Evolutionary conservation across 2,888 invertebrate species (phyloP), one percentile per base, ranked within the genome.

Genomic region (Ophion slaviceki): DNA sequence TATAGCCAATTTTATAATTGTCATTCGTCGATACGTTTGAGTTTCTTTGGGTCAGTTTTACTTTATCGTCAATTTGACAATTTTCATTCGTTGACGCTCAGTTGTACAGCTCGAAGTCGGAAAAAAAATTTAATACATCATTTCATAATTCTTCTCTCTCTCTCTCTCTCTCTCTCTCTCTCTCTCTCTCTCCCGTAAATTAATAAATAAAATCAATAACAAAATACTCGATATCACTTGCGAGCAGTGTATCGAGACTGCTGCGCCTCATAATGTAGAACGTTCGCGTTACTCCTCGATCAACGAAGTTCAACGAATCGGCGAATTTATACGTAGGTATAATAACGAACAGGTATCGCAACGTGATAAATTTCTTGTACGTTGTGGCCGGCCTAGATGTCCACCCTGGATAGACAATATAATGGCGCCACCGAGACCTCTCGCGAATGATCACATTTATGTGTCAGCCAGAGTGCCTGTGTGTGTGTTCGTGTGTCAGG

Each of bases 361-460:
- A 81, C 40, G 78, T 72, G 70, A 85, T 79, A 79, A 85, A 85
- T 85, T 85, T 85, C 62, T 76, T 20, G 59, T 36, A 77, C 66
- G n/a, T 45, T 76, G 71, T 32, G 66, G 67, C 64, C 84, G 84
- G 80, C 81, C 86, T 84, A 86, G 80, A 77, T 86, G 78, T 75
- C 84, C 78, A 81, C 59, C 47, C 79, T 71, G 80, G 68, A 47
- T 76, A 80, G 84, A 86, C 85, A 82, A 85, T 85, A 78, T 82
- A 87, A 87, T 87, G 87, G 85, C 82, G 80, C 85, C 82, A 77
- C 75, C 11, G 77, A 75, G 81, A 66, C 68, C 67, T 83, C 70
- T 79, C 24, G 17, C 68, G 47, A 64, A 11, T 76, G 17, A 67
- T 61, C 61, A 64, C 32, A 24, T 71, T 78, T 67, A 53, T 76